Evolutionary conservation across 2,888 invertebrate genomes (phyloP).

Genomic region (Pheosia gnoma): DNA sequence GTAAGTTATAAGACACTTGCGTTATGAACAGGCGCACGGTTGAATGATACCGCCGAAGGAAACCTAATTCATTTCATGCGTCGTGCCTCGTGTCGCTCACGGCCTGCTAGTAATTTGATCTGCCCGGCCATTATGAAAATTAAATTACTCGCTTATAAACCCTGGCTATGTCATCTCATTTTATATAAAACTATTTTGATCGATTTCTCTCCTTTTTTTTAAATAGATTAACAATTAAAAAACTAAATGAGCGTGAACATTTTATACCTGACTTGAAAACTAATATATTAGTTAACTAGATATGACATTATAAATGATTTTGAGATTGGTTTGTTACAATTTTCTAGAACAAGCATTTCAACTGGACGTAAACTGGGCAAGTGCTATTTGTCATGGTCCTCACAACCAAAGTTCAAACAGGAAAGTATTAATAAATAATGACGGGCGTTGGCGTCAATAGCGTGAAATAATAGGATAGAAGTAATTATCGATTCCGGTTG

Average conservation of each 20-base stretch:
- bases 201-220: conserved; percentile 5
- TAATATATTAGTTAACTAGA: conserved; percentile 31
- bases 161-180: conserved; percentile 29
- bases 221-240: conserved; percentile 6
- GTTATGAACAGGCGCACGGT: conserved; percentile 35
- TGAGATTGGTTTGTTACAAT: conserved; percentile 52
- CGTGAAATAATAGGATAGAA: conserved; percentile 67
- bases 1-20: conserved; percentile 37
- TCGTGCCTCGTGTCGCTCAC: conserved; percentile 61
- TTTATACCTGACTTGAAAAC: conserved; percentile 28
- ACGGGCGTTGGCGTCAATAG: conserved; percentile 55
- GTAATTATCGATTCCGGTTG: conserved; percentile 36
- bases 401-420: conserved; percentile 59
- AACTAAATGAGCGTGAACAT: conserved; percentile 12
- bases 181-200: conserved; percentile 8
- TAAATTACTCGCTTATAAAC: conserved; percentile 58
- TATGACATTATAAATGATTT: conserved; percentile 46
- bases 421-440: conserved; percentile 60
- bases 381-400: conserved; percentile 61
- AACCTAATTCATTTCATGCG: conserved; percentile 67
- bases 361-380: conserved; percentile 45
- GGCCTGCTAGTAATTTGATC: conserved; percentile 65
- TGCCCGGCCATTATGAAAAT: conserved; percentile 65
- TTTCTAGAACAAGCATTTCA: conserved; percentile 56
- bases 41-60: conserved; percentile 59